These are phyloP conservation scores for Trypoxylus dichotomus DNA, from an alignment of 1,140 invertebrate genomes.

Conservation along the genomic window DNA sequence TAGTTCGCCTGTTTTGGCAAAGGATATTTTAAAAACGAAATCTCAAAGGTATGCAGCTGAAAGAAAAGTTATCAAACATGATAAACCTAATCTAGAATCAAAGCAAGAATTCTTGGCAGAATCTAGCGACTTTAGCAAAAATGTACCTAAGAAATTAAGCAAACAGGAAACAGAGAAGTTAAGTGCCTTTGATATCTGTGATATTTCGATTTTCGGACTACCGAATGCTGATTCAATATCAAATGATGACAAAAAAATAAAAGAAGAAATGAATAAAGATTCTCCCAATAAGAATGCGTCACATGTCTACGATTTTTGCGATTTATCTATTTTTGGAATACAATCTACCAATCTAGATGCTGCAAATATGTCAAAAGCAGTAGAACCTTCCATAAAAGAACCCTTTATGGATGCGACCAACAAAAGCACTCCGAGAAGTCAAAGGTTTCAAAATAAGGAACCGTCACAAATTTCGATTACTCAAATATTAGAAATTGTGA, in stretches of 20 bases:
- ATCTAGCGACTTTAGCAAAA: too few species aligned
- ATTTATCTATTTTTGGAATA: not conserved
- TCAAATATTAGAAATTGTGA: conserved; percentile 33
- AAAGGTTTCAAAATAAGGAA: not conserved
- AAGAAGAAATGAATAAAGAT: not conserved
- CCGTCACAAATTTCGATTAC: conserved; percentile 36
- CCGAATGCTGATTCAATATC: not conserved
- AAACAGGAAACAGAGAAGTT: not conserved
- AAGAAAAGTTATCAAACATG: too few species aligned
- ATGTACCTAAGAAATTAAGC: not conserved
- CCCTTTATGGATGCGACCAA: too few species aligned
- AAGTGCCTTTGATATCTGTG: not conserved
- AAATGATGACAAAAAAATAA: not conserved
- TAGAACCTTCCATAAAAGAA: too few species aligned
- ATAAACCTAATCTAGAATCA: too few species aligned
- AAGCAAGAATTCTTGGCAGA: too few species aligned
- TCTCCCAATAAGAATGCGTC: not conserved
- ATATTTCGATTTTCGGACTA: not conserved
- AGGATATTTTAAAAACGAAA: not conserved
- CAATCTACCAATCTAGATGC: not conserved
- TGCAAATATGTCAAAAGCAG: not conserved
- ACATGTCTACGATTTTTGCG: not conserved
- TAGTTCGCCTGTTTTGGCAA: not conserved
- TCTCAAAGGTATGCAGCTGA: not conserved
- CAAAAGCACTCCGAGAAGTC: too few species aligned